Base-by-base conservation (phyloP, 2,888 invertebrate species). In the Perizoma flavofasciatum region DNA sequence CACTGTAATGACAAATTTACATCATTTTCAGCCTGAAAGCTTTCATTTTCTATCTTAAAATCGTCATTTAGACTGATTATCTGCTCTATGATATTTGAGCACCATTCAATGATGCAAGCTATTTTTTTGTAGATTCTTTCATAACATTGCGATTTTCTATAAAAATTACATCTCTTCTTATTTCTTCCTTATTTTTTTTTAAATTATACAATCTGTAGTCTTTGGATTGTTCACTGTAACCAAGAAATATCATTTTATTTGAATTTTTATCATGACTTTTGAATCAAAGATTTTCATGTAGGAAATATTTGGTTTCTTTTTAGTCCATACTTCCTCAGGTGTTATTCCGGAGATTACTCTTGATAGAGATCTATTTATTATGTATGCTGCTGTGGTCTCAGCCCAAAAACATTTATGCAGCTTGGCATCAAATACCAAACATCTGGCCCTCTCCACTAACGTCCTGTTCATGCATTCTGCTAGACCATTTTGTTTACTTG, bases 401-500 rank as follows among this genome's bases (percentile, higher is more conserved):
- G 66, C 70, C 72, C 72, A 72, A 10, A n/a, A 66, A 4, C 35
- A n/a, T 22, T 68, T 69, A 11, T 6, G 10, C 5, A 72, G 40
- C 0, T 54, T 34, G 11, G 69, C 63, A 59, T 69, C 55, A 46
- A 63, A 61, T 7, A 70, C n/a, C 69, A 70, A 64, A 32, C 67
- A 69, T 32, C 55, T 60, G 9, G 72, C 69, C 11, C 60, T 32
- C 55, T 69, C 69, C 6, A 67, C 67, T 7, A 70, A 34, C 0
- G 69, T 71, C 8, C 70, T 56, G 49, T 72, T 71, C 65, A 68
- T 67, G 5, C 79, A 45, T 55, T 83, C 82, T 2, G 79, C 70
- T 0, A 72, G 22, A 0, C 78, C 82, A 66, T 82, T 83, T 43
- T 78, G 75, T 53, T 81, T 66, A 0, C 78, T 77, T 4, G 72